A percentile compares a stretch with the other conserved stretches of the same genome.
phyloP scores from a whole-genome alignment of 2,797 vertebrate species.

The Epinephelus awoara region DNA sequence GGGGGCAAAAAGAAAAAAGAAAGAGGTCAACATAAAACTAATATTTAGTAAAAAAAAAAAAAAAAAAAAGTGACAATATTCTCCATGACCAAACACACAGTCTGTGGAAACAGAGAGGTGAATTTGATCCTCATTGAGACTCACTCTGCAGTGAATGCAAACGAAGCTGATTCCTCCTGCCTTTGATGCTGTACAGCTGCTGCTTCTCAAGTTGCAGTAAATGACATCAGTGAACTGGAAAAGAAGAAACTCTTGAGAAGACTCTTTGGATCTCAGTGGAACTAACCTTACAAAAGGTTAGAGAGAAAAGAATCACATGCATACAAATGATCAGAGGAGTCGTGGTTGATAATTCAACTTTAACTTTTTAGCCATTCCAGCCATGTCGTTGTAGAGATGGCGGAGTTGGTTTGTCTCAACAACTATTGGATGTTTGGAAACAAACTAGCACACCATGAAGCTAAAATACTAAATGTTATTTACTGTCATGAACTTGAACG shows the following conservation, averaged over 20 bases:
- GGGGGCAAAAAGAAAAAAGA: neutral
- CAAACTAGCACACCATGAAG: too few species aligned
- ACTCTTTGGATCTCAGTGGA: neutral
- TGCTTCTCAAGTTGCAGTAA: slow-evolving; percentile 19
- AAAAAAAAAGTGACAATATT: too few species aligned
- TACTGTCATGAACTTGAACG: neutral
- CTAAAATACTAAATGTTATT: neutral
- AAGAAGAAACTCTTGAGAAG: neutral
- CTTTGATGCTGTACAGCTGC: slow-evolving; percentile 30
- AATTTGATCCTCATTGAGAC: neutral
- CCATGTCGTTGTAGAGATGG: too few species aligned
- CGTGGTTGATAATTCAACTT: neutral
- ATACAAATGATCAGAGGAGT: neutral
- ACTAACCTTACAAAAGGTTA: neutral
- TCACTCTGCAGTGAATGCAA: slow-evolving; percentile 9
- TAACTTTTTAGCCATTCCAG: neutral
- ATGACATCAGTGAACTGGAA: slow-evolving; percentile 8
- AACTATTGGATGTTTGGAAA: too few species aligned
- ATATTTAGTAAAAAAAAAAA: neutral
- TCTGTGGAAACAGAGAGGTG: neutral
- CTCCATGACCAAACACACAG: neutral
- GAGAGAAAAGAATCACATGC: neutral
- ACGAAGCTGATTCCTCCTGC: slow-evolving; percentile 11
- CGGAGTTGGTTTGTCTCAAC: neutral
- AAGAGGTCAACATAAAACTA: neutral